phyloP scores from a whole-genome alignment of 2,888 invertebrate genomes.

The Dryococelus australis region DNA sequence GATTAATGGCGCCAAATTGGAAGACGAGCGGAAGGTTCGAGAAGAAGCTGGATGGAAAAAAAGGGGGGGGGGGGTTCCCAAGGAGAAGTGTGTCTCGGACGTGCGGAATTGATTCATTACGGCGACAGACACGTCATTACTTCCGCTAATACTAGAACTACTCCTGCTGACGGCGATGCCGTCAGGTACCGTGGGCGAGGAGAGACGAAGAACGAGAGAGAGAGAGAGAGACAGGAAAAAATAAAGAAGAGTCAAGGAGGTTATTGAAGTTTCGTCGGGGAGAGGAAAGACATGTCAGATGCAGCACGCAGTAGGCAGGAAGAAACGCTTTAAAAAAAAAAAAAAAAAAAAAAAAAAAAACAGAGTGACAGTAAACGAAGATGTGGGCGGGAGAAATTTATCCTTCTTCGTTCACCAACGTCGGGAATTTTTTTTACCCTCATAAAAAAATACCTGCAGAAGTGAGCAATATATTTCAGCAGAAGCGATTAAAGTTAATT shows the following conservation, averaged over 20 bases:
- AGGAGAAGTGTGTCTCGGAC: conserved; percentile 30
- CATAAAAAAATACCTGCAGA: no score
- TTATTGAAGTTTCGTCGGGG: conserved; percentile 20
- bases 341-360: background rate
- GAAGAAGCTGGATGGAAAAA: background rate
- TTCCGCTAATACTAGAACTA: conserved; percentile 33
- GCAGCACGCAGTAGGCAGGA: background rate
- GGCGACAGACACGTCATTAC: conserved; percentile 36
- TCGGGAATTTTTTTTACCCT: no score
- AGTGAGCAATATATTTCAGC: no score
- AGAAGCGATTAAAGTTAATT: no score
- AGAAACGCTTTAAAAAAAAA: background rate
- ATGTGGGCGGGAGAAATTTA: background rate
- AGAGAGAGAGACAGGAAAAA: background rate
- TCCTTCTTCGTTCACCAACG: background rate
- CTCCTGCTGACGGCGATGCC: background rate
- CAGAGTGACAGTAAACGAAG: background rate
- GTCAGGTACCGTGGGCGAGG: background rate
- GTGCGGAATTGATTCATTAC: conserved; percentile 37
- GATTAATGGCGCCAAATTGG: no score
- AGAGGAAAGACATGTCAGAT: conserved; percentile 29
- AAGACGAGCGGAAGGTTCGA: no score
- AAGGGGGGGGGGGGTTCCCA: background rate
- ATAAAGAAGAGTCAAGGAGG: background rate
- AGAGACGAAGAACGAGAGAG: background rate